Base-by-base conservation (phyloP, 1,140 invertebrate species). In the Liolophura sinensis region DNA sequence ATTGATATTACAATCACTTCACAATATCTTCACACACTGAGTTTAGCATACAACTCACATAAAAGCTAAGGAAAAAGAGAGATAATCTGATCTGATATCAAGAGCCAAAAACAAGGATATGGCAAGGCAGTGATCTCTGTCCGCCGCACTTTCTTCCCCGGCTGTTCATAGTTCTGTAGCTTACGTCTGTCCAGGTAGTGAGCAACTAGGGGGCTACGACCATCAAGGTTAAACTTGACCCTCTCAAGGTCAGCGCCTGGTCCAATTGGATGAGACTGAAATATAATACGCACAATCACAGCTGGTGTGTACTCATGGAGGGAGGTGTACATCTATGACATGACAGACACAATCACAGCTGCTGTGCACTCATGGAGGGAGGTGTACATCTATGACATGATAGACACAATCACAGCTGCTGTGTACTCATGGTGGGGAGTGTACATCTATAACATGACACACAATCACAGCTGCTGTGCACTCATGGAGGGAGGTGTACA, bases 241-340 rank as follows among this genome's bases (percentile, higher is more conserved):
- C 79, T 59, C 64, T 80, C 78, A 67, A 78, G 77, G 5, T 78
- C 74, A 1, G 78, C 74, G 0, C 79, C 79, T 25, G 78, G 78
- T 18, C 80, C 80, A 50, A 80, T 75, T 50, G 78, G 78, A 60
- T 80, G 78, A n/a, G 80, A 82, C 80, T 82, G 69, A 25, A 72
- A 68, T 22, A 60, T n/a, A 54, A 20, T 24, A 12, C 24, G 9
- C 31, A 40, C 31, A 40, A 40, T 40, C 9, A 5, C 3, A 40
- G 31, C 31, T 40, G 31, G 9, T 40, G 31, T 40, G 31, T 9
- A 40, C 3, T 40, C 3, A 5, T 5, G 31, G 3, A 40, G 31
- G 3, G 31, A 5, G 9, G 31, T 5, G 9, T 40, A 9, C 31
- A 40, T 40, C 31, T 40, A 40, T n/a, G n/a, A n/a, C n/a, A n/a